These are phyloP conservation scores for Cephus sareptanus DNA, from an alignment of 2,888 invertebrate genomes.

Conservation along the genomic window DNA sequence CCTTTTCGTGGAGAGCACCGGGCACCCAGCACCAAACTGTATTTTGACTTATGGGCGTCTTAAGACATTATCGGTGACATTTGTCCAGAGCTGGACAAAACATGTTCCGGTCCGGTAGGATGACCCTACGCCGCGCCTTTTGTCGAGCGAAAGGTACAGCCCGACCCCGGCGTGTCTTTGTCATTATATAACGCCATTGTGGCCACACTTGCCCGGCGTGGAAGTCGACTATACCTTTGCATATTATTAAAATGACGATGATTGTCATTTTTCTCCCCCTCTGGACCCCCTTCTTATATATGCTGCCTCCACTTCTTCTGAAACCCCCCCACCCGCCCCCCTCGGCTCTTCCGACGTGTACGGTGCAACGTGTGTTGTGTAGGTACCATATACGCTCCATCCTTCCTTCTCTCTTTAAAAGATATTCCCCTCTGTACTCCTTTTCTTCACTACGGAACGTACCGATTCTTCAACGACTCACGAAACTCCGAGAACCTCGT, in stretches of 20 bases:
- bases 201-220: slow-evolving; percentile 63
- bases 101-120: slow-evolving; percentile 66
- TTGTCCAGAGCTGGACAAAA: slow-evolving; percentile 61
- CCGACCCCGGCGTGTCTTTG: slow-evolving; percentile 62
- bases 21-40: slow-evolving; percentile 19
- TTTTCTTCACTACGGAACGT: not conserved
- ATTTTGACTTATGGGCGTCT: slow-evolving; percentile 51
- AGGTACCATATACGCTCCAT: not conserved
- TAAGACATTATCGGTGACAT: slow-evolving; percentile 57
- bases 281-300: slow-evolving; percentile 16
- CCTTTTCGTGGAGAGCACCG: not conserved
- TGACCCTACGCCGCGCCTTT: slow-evolving; percentile 66
- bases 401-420: not conserved
- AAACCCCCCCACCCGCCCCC: slow-evolving; percentile 15
- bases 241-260: slow-evolving; percentile 66
- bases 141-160: slow-evolving; percentile 64
- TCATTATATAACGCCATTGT: slow-evolving; percentile 67
- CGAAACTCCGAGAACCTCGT: not conserved
- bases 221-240: slow-evolving; percentile 53
- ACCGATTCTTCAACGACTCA: not conserved
- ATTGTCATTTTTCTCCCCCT: slow-evolving; percentile 63
- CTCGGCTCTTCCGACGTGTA: not conserved
- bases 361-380: not conserved
- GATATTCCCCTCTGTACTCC: not conserved
- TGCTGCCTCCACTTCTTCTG: slow-evolving; percentile 23